Conservation (phyloP, 1,140 invertebrate genomes). For the Pristionchus pacificus region DNA sequence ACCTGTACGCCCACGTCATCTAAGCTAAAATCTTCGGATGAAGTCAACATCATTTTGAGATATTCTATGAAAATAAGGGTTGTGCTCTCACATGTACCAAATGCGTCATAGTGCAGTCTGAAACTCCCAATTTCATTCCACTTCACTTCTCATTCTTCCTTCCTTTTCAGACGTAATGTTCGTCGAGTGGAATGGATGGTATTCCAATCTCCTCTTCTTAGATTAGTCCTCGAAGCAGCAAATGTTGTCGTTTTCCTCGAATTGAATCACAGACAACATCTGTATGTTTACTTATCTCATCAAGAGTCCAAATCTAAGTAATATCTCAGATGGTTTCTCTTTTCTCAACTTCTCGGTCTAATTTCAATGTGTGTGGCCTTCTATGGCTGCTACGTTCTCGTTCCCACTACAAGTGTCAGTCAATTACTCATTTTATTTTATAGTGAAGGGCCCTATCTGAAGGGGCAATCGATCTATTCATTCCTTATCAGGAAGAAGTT, state of each 20-base stretch:
- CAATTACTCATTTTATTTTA: background rate
- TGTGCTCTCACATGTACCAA: no score
- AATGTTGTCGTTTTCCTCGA: conserved; percentile 52
- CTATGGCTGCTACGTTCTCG: conserved; percentile 50
- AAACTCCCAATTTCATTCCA: no score
- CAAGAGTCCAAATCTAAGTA: background rate
- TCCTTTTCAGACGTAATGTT: conserved; percentile 41
- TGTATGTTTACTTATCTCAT: conserved; percentile 6
- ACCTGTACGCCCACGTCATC: no score
- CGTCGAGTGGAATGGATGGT: conserved; percentile 51
- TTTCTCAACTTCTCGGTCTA: conserved; percentile 49
- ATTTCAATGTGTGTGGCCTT: conserved; percentile 51
- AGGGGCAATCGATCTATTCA: background rate
- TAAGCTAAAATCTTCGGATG: no score
- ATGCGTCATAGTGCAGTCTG: no score
- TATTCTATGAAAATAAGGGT: no score
- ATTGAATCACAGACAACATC: conserved; percentile 31
- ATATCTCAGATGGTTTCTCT: conserved; percentile 46
- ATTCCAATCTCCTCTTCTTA: conserved; percentile 48
- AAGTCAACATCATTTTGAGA: no score
- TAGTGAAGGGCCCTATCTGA: background rate
- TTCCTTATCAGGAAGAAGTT: conserved; percentile 15
- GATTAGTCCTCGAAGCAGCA: conserved; percentile 44
- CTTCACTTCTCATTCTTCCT: no score
- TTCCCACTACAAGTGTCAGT: conserved; percentile 48